Conservation (phyloP, 2,797 vertebrate species). For the Chelon auratus region DNA sequence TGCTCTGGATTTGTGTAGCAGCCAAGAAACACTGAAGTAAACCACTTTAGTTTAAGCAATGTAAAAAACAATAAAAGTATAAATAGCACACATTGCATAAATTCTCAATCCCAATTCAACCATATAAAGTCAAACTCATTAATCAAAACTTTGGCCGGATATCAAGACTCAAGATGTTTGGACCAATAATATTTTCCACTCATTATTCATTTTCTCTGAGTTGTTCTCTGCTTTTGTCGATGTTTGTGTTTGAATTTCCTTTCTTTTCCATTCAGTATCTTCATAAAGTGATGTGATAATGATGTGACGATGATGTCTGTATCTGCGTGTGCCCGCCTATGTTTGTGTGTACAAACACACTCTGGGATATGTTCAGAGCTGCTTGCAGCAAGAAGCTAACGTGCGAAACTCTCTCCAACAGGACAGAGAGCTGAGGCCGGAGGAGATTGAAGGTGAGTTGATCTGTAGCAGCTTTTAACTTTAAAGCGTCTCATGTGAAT, state of each 20-base stretch:
- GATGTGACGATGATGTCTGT: background rate
- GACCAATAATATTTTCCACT: conserved; percentile 1
- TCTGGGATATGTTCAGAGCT: background rate
- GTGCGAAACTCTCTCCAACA: conserved; percentile 58
- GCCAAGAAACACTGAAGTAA: conserved; percentile 5
- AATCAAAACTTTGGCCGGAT: conserved; percentile 21
- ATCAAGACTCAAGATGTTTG: background rate
- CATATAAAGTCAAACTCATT: conserved; percentile 6
- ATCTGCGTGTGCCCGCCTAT: background rate
- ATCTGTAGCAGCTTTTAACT: background rate
- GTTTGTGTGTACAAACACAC: conserved; percentile 15
- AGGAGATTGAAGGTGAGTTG: conserved; percentile 85
- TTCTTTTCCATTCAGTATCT: conserved; percentile 2
- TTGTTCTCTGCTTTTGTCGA: background rate
- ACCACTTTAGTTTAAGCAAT: background rate
- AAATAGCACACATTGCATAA: background rate
- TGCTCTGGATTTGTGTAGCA: conserved; percentile 10
- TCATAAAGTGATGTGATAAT: background rate
- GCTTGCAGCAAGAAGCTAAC: conserved; percentile 6
- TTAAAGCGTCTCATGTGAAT: background rate
- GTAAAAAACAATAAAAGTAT: background rate
- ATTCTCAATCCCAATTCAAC: background rate
- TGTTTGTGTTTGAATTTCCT: conserved; percentile 22
- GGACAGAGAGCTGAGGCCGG: conserved; percentile 85
- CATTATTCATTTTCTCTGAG: conserved; percentile 24